Base-by-base conservation (phyloP, 2,797 vertebrate species). In the Myotis findleyi region DNA sequence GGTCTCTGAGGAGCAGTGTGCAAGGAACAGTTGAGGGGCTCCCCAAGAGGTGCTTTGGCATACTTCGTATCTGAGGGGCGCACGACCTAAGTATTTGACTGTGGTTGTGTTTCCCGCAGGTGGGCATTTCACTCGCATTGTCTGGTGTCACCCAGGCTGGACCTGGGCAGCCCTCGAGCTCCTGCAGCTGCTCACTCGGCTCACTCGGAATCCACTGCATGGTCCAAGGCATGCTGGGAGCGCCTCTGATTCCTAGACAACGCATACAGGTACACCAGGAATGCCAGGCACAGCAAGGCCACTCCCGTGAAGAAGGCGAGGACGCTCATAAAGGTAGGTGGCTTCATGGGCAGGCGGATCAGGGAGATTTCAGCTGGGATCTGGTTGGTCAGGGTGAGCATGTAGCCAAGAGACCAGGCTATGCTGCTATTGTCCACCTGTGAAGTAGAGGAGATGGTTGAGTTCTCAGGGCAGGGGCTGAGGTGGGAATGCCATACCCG, bases 341-440 rank as follows among this genome's bases (percentile, higher is more conserved):
- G 97, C 84, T 98, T 97, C 97, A 99, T 97, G 38, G 99, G 99
- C 7, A 98, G 91, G 62, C 96, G 98, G 95, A 99, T 97, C 87
- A 98, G 96, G 59, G 99, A 98, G 71, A 98, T 98, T 89, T 99
- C 99, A 5, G 99, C 99, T 4, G 99, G 99, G 96, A 99, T 99
- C 99, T 99, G 99, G 98, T 99, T 99, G 30, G 99, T 99, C 97
- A 99, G 98, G 79, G 97, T 98, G 86, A 99, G 98, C 99, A 99
- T 99, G 98, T 99, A 99, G 86, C 99, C 99, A 0, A 99, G 98
- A 94, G 99, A 99, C 99, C 99, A 99, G 0, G 99, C 99, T 81
- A 99, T 98, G 93, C 98, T 99, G 98, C 98, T 99, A 14, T 99
- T 98, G 41, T 98, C 98, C 93, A 99, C 98, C 99, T 99, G 98